These are phyloP conservation scores for Saxicola maurus DNA, from an alignment of 2,797 vertebrate species.

Conservation along the genomic window DNA sequence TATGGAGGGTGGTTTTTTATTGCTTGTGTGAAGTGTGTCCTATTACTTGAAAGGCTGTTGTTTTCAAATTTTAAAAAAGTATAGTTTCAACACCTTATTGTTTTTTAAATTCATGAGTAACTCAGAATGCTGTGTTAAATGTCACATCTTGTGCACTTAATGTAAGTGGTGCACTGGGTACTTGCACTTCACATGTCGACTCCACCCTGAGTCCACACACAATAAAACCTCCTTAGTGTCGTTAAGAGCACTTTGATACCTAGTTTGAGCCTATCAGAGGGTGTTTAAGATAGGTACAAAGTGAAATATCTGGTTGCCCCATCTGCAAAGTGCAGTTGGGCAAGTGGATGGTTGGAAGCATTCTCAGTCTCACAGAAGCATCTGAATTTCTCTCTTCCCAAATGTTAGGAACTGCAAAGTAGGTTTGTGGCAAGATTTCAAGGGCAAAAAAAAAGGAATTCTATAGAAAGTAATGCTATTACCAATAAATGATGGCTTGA, in stretches of 20 bases:
- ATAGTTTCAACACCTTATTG: background rate
- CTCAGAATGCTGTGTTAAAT: background rate
- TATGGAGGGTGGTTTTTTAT: background rate
- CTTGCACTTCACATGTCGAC: fast-evolving
- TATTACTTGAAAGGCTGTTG: background rate
- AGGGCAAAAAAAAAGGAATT: background rate
- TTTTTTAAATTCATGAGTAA: background rate
- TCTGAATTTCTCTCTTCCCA: background rate
- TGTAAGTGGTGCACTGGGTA: background rate
- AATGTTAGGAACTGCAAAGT: background rate
- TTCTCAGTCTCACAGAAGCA: background rate
- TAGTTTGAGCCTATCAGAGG: background rate
- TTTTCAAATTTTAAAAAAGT: background rate
- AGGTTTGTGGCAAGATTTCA: background rate
- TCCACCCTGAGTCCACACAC: background rate
- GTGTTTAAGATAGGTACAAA: background rate
- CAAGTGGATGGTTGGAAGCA: background rate
- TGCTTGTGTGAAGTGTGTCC: background rate
- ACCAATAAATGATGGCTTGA: background rate
- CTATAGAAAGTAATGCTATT: background rate
- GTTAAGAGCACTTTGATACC: background rate
- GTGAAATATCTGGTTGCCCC: background rate
- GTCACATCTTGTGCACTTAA: background rate
- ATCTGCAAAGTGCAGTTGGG: background rate
- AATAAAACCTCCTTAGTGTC: fast-evolving